Evolutionary conservation across 1,140 invertebrate genomes (phyloP).

Genomic region (Andricus grossulariae): DNA sequence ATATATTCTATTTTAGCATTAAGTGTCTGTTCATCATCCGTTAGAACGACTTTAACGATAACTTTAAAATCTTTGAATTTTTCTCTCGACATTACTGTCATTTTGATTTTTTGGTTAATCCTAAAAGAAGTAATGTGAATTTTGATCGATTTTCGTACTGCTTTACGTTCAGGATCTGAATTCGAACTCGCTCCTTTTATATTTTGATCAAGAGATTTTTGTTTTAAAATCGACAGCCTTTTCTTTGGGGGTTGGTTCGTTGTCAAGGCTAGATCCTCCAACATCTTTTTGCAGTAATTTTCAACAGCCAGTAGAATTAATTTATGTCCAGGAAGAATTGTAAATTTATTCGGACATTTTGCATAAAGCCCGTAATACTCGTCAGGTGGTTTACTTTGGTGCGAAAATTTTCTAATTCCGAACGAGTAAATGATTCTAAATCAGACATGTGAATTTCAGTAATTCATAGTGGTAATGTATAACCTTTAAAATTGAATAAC

Average conservation of each 20-base stretch:
- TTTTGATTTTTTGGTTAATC: too few species aligned
- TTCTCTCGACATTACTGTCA: too few species aligned
- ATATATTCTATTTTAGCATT: too few species aligned
- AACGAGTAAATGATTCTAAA: neutral
- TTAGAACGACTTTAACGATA: too few species aligned
- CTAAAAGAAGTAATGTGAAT: too few species aligned
- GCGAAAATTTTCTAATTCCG: neutral
- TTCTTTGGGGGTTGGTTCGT: neutral
- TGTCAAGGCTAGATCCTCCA: neutral
- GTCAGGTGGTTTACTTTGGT: neutral
- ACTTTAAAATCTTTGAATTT: too few species aligned
- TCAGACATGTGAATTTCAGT: neutral
- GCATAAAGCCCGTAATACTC: conserved; percentile 6
- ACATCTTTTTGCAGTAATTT: conserved; percentile 6
- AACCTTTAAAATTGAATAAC: too few species aligned
- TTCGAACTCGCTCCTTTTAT: neutral
- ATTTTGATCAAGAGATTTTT: neutral
- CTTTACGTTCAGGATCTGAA: neutral
- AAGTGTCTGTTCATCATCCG: too few species aligned
- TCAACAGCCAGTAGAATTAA: neutral
- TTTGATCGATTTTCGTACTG: neutral
- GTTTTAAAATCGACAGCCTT: neutral
- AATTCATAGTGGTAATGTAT: too few species aligned
- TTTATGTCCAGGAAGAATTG: conserved; percentile 11
- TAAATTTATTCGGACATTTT: neutral